Base-by-base conservation (phyloP, 2,888 invertebrate species). In the Drosophila maculinotata region DNA sequence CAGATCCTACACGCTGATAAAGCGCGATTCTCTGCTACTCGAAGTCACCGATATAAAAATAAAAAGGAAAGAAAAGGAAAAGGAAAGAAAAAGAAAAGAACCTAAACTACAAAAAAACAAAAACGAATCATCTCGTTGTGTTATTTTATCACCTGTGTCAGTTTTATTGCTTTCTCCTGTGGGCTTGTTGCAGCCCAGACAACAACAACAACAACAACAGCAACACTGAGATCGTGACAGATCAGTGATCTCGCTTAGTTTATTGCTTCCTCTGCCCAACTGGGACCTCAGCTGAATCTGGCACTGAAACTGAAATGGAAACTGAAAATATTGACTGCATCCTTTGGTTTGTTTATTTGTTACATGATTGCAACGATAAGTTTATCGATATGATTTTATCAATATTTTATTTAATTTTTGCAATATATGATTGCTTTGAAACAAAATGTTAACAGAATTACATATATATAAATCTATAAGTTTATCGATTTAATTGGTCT, bases 61-160 rank as follows among this genome's bases (percentile, higher is more conserved):
- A 4, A 14, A 33, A 15, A 41, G 14, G 28, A 44, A 10, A 47
- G n/a, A 30, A 38, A 70, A 33, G 31, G 4, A 14, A 33, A 15
- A 41, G 14, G 28, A 44, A 10, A 47, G n/a, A 17, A 33, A 8
- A 57, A 42, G 1, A 15, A 38, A 33, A 28, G 23, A 17, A n/a
- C n/a, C n/a, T n/a, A 42, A 35, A 23, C 12, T 25, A 15, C 12
- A 51, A 8, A 26, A 8, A 38, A n/a, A 48, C n/a, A 39, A 26
- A 59, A 59, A 83, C 48, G 59, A 84, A 83, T 80, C 84, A 89
- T 89, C 72, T 90, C 77, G 80, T 89, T 85, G 73, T 75, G 79
- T 86, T 88, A 90, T 90, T 89, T 89, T 89, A 89, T 89, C 86
- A 90, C 89, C 73, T 73, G 62, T 76, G 77, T 79, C 87, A 81